These are phyloP conservation scores for Pelosia muscerda DNA, from an alignment of 2,888 invertebrate species.

Conservation along the genomic window DNA sequence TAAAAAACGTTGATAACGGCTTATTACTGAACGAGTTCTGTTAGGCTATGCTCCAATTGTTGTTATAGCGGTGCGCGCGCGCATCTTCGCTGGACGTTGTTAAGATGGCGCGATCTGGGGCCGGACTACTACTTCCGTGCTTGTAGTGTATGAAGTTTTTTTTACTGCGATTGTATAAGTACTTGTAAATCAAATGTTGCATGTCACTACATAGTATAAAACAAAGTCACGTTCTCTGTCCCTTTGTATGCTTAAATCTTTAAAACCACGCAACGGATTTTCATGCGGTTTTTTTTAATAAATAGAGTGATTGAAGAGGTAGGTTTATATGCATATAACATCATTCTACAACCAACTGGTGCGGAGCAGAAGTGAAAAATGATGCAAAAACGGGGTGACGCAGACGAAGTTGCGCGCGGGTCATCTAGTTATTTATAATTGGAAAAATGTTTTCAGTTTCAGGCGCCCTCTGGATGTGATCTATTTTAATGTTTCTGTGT, in stretches of 20 bases:
- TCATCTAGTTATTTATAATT: too few species aligned
- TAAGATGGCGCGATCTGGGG: conserved; percentile 17
- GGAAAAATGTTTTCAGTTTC: neutral
- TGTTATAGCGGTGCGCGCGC: conserved; percentile 57
- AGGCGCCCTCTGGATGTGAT: neutral
- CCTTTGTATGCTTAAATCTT: too few species aligned
- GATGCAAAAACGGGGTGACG: too few species aligned
- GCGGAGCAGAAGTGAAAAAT: too few species aligned
- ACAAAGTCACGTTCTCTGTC: too few species aligned
- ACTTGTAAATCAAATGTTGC: neutral
- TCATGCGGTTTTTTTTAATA: too few species aligned
- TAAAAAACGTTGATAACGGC: conserved; percentile 64
- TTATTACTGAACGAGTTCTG: conserved; percentile 63
- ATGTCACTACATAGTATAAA: neutral
- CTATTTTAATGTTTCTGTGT: neutral
- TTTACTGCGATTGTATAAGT: neutral
- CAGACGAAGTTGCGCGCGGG: too few species aligned
- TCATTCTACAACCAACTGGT: too few species aligned
- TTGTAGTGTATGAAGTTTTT: conserved; percentile 26
- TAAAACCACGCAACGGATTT: too few species aligned
- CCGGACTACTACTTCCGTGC: conserved; percentile 38
- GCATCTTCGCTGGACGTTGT: conserved; percentile 36
- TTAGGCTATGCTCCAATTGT: conserved; percentile 79
- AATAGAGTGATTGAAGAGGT: too few species aligned
- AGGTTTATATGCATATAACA: too few species aligned